Evolutionary conservation across 2,113 vertebrate genomes (phyloP).

Genomic region (Telmatochromis bifrenatus): DNA sequence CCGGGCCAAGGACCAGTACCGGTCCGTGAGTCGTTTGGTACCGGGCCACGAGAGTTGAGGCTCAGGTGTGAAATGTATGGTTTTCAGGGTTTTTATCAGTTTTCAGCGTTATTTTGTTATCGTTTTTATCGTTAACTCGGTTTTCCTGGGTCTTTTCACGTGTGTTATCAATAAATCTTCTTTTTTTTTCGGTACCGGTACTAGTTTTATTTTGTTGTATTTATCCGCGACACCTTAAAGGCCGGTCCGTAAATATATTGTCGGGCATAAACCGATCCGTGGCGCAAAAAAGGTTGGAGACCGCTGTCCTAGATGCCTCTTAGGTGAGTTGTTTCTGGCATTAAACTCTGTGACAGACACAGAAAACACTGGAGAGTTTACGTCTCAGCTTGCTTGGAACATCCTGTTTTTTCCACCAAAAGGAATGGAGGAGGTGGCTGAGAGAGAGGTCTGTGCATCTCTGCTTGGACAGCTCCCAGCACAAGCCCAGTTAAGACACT

Average conservation of each 20-base stretch:
- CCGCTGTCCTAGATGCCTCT: background rate
- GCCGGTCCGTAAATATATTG: rapidly evolving
- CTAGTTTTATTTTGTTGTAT: background rate
- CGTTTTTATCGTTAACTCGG: rapidly evolving
- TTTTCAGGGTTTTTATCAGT: background rate
- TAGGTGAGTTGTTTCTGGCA: rapidly evolving
- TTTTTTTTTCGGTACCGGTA: background rate
- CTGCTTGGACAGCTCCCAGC: background rate
- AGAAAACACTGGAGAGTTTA: background rate
- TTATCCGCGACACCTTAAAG: rapidly evolving
- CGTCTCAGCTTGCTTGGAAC: background rate
- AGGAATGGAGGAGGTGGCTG: background rate
- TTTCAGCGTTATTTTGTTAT: background rate
- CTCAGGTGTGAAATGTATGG: background rate
- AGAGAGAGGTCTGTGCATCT: background rate
- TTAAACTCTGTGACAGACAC: rapidly evolving
- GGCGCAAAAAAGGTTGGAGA: rapidly evolving
- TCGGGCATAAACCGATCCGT: rapidly evolving
- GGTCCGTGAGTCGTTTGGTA: background rate
- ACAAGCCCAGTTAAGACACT: rapidly evolving
- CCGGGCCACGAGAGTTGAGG: rapidly evolving
- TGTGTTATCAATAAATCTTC: background rate
- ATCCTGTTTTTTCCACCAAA: background rate
- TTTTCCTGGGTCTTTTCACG: background rate
- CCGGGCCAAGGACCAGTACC: rapidly evolving